Base-by-base conservation (phyloP, 2,113 vertebrate species). In the Cervus canadensis region DNA sequence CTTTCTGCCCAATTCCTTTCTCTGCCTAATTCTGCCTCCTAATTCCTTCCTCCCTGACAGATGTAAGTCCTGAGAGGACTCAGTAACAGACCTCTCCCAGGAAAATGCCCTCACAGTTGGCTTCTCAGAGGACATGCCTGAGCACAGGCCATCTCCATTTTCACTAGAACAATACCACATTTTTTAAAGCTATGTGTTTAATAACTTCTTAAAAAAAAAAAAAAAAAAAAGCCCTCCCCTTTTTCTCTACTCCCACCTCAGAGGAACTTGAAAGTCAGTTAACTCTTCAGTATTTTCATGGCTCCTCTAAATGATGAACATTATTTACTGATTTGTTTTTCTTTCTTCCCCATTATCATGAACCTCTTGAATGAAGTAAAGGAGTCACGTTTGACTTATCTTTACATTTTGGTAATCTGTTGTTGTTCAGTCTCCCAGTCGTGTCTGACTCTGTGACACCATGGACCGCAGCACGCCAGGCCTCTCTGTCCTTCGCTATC, bases 11-110 rank as follows among this genome's bases (percentile, higher is more conserved):
- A 87, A 1, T 9, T 23, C 45, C 10, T 60, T 48, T 28, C 2
- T 50, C 54, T 45, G 28, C 21, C 1, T 3, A 62, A 3, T 2
- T 6, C 9, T 14, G 11, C 2, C 36, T 33, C 2, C 5, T 23
- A 33, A 2, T 13, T 14, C 16, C 9, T 67, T 10, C 50, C 0
- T 62, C 48, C 17, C 8, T 3, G 9, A 11, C 5, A 43, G 48
- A 2, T 1, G 1, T n/a, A 28, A 5, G 15, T 78, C 16, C 2
- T 7, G 7, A 14, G 33, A 85, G 36, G 6, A 52, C 11, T 81
- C 12, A 30, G 40, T 9, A 50, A 54, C 3, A 21, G 3, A 84
- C 13, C 5, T 30, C 19, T 5, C 79, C 17, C n/a, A 36, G 4
- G 2, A 11, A 87, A 87, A n/a, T 7, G 21, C 5, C 12, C 13